Evolutionary conservation across 2,797 vertebrate species (phyloP).

Genomic region (Austrolebias charrua): DNA sequence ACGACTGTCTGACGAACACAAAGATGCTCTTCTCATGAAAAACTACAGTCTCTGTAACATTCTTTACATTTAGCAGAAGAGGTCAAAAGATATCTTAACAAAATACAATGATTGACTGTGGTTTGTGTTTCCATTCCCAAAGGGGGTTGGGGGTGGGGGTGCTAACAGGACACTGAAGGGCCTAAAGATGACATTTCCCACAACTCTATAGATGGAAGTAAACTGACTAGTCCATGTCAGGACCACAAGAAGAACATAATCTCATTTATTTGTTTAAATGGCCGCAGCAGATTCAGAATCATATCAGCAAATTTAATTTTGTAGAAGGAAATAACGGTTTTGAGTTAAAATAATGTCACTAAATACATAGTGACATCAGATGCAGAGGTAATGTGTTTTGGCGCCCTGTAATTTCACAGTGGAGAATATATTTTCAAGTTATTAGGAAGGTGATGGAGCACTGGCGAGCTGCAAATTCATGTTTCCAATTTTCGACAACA

Average conservation of each 20-base stretch:
- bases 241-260: no score
- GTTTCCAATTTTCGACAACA: constrained; percentile 18
- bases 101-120: constrained; percentile 33
- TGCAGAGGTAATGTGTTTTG: constrained; percentile 18
- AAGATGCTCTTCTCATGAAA: constrained; percentile 19
- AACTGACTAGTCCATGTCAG: no score
- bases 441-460: not conserved
- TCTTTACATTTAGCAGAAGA: constrained; percentile 34
- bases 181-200: constrained; percentile 32
- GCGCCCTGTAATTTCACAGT: constrained; percentile 13
- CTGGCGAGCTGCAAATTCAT: constrained; percentile 5
- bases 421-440: constrained; percentile 16
- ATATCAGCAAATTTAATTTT: constrained; percentile 38
- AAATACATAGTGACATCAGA: constrained; percentile 14
- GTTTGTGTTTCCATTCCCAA: constrained; percentile 17
- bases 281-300: constrained; percentile 10
- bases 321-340: constrained; percentile 7
- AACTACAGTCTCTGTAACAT: constrained; percentile 43
- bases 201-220: constrained; percentile 15
- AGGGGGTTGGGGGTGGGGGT: constrained; percentile 7
- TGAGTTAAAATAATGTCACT: constrained; percentile 20
- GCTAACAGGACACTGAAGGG: constrained; percentile 5
- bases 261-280: constrained; percentile 27
- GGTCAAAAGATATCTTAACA: constrained; percentile 41
- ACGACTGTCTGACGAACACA: no score